These are phyloP conservation scores for Ichneumoninae sp. DNA, from an alignment of 2,888 invertebrate genomes.

Conservation along the genomic window DNA sequence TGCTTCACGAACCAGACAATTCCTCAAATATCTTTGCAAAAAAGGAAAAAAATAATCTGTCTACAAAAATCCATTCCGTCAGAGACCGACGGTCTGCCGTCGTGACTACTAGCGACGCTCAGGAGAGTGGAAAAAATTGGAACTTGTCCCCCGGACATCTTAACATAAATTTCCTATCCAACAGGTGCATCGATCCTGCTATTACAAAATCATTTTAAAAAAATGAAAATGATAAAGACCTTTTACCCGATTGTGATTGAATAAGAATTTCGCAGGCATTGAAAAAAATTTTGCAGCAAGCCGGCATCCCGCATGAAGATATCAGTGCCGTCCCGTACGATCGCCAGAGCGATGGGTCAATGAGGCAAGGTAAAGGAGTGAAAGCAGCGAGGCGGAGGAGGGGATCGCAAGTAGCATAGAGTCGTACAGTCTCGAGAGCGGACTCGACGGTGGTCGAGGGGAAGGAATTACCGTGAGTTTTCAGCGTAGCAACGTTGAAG, in stretches of 20 bases:
- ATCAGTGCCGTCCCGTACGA: conserved; percentile 19
- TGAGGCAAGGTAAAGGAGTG: conserved; percentile 5
- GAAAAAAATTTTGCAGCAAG: neutral
- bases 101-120: neutral
- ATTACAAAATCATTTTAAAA: neutral
- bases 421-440: conserved; percentile 42
- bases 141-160: too few relatives aligned
- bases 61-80: neutral
- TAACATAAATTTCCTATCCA: too few relatives aligned
- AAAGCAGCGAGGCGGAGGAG: neutral
- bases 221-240: neutral
- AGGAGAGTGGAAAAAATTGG: neutral
- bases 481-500: conserved; percentile 35
- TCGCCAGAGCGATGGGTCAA: conserved; percentile 29
- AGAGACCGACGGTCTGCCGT: neutral
- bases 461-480: conserved; percentile 5
- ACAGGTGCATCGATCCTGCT: too few relatives aligned
- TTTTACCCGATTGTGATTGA: neutral
- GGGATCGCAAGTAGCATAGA: neutral
- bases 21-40: neutral
- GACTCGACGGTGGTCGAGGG: conserved; percentile 15
- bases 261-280: neutral
- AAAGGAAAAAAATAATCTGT: neutral
- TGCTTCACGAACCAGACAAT: neutral
- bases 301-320: neutral